Conservation (phyloP, 2,888 invertebrate genomes). For the Eupsilia transversa region DNA sequence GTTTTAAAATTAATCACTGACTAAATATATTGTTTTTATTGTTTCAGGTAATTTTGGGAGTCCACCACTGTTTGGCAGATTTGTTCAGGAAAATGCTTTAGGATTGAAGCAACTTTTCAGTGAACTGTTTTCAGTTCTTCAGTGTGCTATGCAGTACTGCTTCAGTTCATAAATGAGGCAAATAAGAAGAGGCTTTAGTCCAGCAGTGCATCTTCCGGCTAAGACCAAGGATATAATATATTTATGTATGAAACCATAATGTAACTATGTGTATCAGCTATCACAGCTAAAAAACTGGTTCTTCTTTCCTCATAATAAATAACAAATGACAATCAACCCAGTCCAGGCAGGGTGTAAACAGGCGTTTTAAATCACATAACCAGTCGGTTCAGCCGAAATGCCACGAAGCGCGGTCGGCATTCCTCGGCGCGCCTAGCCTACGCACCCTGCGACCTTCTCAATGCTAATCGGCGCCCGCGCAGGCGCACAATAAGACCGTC, state of each 20-base stretch:
- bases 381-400: slow-evolving; percentile 76
- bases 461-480: slow-evolving; percentile 80
- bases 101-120: not conserved
- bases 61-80: not conserved
- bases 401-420: slow-evolving; percentile 76
- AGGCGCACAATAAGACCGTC: slow-evolving; percentile 62
- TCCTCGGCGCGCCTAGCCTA: slow-evolving; percentile 79
- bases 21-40: slow-evolving; percentile 26
- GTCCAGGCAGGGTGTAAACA: slow-evolving; percentile 48
- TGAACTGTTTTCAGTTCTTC: not conserved
- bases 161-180: not conserved
- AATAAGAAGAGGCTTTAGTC: not conserved
- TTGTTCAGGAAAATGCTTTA: not conserved
- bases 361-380: slow-evolving; percentile 61
- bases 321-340: slow-evolving; percentile 53
- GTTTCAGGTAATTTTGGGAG: slow-evolving; percentile 62
- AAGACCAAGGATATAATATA: not conserved
- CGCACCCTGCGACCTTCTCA: slow-evolving; percentile 85
- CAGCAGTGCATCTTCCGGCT: not conserved
- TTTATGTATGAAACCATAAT: not conserved
- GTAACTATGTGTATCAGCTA: not conserved
- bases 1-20: not conserved
- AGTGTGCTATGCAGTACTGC: not conserved
- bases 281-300: slow-evolving; percentile 12
- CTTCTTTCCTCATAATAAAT: slow-evolving; percentile 14